These are phyloP conservation scores for Poeciliopsis paucimaculata DNA, from an alignment of 2,797 vertebrate genomes.

Conservation along the genomic window DNA sequence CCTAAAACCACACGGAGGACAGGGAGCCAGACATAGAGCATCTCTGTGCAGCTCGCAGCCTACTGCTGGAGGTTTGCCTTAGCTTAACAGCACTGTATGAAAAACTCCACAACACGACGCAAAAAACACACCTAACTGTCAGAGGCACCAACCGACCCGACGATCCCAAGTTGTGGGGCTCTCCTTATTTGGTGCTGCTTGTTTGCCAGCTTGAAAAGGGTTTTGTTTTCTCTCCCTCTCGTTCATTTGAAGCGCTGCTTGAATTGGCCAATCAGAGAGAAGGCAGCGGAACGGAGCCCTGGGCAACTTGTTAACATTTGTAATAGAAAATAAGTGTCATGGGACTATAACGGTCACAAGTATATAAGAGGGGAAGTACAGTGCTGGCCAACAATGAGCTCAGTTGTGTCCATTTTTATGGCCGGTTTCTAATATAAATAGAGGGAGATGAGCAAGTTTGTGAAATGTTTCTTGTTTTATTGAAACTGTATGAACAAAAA, in stretches of 20 bases:
- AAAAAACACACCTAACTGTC: conserved; percentile 74
- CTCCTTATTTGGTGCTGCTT: conserved; percentile 45
- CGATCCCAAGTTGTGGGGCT: conserved; percentile 44
- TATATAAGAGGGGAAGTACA: conserved; percentile 25
- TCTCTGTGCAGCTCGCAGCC: conserved; percentile 75
- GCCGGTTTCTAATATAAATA: conserved; percentile 29
- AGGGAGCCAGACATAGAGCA: conserved; percentile 75
- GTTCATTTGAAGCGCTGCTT: conserved; percentile 34
- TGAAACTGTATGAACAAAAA: conserved; percentile 83
- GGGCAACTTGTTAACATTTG: conserved; percentile 38
- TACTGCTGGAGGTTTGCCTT: conserved; percentile 66
- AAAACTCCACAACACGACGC: conserved; percentile 70
- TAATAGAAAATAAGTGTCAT: conserved; percentile 51
- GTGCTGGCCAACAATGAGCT: conserved; percentile 31
- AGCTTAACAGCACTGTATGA: conserved; percentile 67
- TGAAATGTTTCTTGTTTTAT: conserved; percentile 79
- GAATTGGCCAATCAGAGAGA: conserved; percentile 65
- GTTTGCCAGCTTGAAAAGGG: conserved; percentile 22
- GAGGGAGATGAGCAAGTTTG: conserved; percentile 15
- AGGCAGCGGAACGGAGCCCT: conserved; percentile 35
- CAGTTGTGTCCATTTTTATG: conserved; percentile 14
- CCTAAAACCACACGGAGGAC: conserved; percentile 84
- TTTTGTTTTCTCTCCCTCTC: conserved; percentile 1
- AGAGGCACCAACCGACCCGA: conserved; percentile 63
- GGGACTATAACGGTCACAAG: conserved; percentile 42